Evolutionary conservation across 1,140 invertebrate genomes (phyloP), one percentile per base, ranked within the genome.

Genomic region (Lasaia peninsularis): DNA sequence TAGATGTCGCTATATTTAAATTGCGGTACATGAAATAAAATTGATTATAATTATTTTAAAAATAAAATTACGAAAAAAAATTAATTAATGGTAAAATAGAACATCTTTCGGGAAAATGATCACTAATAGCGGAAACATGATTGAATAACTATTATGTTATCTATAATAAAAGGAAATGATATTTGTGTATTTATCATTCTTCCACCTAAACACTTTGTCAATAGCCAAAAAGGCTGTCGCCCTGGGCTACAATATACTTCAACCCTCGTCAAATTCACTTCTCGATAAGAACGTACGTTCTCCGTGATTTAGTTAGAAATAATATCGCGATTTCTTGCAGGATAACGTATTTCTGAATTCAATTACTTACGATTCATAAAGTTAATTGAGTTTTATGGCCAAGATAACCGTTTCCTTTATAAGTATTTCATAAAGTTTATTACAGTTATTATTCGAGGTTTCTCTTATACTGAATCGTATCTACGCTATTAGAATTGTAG

Each of bases 221-320:
- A 7, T 40, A 16, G 35, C 35, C 8, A 14, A 18, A 40, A 40
- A 44, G 16, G 37, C 16, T 18, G 18, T 40, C 37, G 14, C n/a
- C 14, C 1, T 12, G 16, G 16, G 12, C 35, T 37, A 40, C 14
- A 40, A 40, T 40, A 44, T 9, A 28, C 24, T 2, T 4, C 24
- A 6, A 44, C 37, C 37, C 37, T 44, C 37, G 37, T 44, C 37
- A 44, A 44, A 44, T 14, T 44, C 16, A 44, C 16, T 44, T 44
- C 37, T 10, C 37, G 10, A 16, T 44, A 44, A 18, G 16, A 16
- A 44, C 18, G 37, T 44, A 44, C 37, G 37, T 20, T 16, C 16
- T 40, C 37, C 18, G 37, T 20, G 40, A 44, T 44, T 44, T 44
- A 44, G 40, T 44, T 44, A 44, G 40, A 11, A 20, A 44, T 18